Evolutionary conservation across 2,797 vertebrate species (phyloP).

Genomic region (Mus caroli): DNA sequence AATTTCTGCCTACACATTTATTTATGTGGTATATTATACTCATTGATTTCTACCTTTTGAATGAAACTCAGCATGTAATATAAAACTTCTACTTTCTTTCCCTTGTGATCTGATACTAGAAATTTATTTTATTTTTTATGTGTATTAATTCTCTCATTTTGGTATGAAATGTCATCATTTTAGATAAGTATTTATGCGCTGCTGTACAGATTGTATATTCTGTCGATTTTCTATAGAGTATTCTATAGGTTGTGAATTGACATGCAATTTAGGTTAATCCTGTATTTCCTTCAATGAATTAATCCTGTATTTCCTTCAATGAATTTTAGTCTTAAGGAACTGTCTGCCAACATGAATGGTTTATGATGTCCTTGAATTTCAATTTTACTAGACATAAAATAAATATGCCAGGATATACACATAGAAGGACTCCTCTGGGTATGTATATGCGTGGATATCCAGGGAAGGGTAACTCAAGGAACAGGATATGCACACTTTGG

Average conservation of each 20-base stretch:
- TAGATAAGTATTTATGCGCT: background rate
- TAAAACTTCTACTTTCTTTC: background rate
- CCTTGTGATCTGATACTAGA: background rate
- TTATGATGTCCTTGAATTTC: background rate
- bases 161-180: background rate
- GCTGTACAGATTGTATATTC: too few species aligned
- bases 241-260: background rate
- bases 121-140: background rate
- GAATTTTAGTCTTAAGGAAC: background rate
- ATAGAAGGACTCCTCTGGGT: background rate
- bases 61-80: background rate
- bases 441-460: background rate
- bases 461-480: background rate
- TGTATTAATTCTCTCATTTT: background rate
- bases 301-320: background rate
- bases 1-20: background rate
- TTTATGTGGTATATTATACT: background rate
- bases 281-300: background rate
- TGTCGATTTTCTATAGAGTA: background rate
- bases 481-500: background rate
- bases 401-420: too few species aligned
- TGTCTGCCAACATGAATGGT: background rate
- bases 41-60: background rate
- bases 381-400: background rate
- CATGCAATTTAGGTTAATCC: too few species aligned